phyloP scores from a whole-genome alignment of 2,797 vertebrate genomes.

The Platyrinchus mystaceus region DNA sequence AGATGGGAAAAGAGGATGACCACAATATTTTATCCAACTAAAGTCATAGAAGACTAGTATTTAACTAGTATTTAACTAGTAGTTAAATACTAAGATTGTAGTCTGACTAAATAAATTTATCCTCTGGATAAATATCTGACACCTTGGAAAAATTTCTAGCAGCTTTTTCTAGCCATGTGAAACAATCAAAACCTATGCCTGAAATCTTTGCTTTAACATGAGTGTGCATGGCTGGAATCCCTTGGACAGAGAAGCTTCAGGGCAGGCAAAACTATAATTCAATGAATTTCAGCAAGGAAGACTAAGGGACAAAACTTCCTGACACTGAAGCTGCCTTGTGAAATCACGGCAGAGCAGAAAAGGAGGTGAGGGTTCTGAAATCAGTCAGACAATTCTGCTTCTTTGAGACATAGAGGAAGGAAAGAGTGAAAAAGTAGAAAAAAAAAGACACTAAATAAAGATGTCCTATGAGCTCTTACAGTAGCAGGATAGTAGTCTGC shows the following conservation, averaged over 20 bases:
- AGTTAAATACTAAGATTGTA: background rate
- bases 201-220: background rate
- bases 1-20: background rate
- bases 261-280: background rate
- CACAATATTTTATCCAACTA: background rate
- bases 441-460: background rate
- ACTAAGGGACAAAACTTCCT: background rate
- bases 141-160: background rate
- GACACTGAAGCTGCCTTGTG: background rate
- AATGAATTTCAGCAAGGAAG: background rate
- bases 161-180: background rate
- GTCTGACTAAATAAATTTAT: background rate
- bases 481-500: background rate
- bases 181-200: background rate
- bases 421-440: background rate
- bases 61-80: too few species aligned
- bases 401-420: background rate
- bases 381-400: background rate
- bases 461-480: background rate
- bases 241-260: background rate
- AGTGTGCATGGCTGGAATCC: background rate
- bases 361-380: background rate
- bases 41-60: background rate
- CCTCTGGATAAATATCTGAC: background rate
- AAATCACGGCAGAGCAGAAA: background rate